phyloP scores from a whole-genome alignment of 2,797 vertebrate species.

The Lepilemur ruficaudatus region DNA sequence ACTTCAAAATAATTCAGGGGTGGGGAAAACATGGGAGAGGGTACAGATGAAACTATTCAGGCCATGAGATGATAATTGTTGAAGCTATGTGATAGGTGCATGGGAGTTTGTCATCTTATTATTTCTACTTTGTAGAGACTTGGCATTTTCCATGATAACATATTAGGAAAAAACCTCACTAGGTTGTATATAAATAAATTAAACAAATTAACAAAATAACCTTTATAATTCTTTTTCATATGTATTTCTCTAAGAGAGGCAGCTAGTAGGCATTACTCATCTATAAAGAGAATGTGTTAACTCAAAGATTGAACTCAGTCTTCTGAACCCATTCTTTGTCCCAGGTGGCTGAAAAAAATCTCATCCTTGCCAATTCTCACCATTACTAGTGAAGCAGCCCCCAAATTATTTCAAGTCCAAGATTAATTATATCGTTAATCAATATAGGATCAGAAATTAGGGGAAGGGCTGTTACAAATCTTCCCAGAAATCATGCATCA shows the following conservation, averaged over 20 bases:
- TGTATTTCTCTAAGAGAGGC: neutral
- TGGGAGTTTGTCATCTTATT: neutral
- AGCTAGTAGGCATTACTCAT: neutral
- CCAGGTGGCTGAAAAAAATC: neutral
- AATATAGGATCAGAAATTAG: neutral
- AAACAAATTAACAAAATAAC: neutral
- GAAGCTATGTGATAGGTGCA: neutral
- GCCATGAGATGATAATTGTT: neutral
- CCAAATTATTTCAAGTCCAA: constrained; percentile 11
- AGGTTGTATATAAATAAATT: neutral
- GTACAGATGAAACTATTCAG: neutral
- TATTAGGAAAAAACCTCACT: neutral
- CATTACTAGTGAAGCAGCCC: neutral
- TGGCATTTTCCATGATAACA: neutral
- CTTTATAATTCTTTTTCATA: neutral
- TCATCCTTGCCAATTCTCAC: neutral
- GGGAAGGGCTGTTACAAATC: neutral
- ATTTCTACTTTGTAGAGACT: neutral
- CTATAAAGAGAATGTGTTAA: neutral
- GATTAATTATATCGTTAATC: neutral
- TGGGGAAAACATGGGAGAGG: neutral
- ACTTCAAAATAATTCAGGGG: neutral
- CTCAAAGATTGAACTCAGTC: neutral
- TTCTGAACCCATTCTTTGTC: neutral
- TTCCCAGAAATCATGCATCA: neutral